Base-by-base conservation (phyloP, 2,797 vertebrate species). In the Ctenochaetus hawaiiensis region DNA sequence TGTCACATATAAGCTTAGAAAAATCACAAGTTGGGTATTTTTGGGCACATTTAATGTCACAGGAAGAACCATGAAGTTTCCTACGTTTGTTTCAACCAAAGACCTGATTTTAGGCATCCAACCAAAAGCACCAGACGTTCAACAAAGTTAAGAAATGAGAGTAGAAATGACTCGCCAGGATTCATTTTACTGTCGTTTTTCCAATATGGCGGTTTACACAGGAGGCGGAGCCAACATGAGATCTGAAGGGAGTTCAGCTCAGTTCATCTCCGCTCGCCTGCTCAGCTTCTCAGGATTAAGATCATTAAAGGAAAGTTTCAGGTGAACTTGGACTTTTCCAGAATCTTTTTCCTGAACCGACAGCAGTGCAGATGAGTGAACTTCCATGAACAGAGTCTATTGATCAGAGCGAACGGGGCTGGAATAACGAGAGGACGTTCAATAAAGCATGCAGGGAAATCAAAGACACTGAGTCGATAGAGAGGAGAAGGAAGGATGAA, bases 391-490 rank as follows among this genome's bases (percentile, higher is more conserved):
- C 23, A 8, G 43, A 26, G 22, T 47, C 10, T 54, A 64, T 45
- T n/a, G 65, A 74, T 74, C 34, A 11, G n/a, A 39, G 59, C 0
- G 12, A 39, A 26, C 44, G n/a, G 43, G 76, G 22, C 2, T 8
- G 18, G 53, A 65, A 72, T 53, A 49, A 52, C 1, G 20, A 61
- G 63, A 41, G 43, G 61, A 41, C 8, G 43, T 12, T 67, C 47
- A 14, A 20, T 71, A 34, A 11, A 18, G 44, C 22, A 58, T 14
- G 66, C 39, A 34, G 62, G 34, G 59, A 34, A 68, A 57, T 68
- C n/a, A 72, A 57, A 70, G 53, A 48, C 12, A 12, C 12, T 5
- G 52, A 74, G 58, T 53, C 51, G 53, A 63, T 72, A 11, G 48
- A 59, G 73, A 62, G 22, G 43, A 20, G 3, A 34, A 6, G 8